Base-by-base conservation (phyloP, 2,888 invertebrate species). In the Panopea generosa region DNA sequence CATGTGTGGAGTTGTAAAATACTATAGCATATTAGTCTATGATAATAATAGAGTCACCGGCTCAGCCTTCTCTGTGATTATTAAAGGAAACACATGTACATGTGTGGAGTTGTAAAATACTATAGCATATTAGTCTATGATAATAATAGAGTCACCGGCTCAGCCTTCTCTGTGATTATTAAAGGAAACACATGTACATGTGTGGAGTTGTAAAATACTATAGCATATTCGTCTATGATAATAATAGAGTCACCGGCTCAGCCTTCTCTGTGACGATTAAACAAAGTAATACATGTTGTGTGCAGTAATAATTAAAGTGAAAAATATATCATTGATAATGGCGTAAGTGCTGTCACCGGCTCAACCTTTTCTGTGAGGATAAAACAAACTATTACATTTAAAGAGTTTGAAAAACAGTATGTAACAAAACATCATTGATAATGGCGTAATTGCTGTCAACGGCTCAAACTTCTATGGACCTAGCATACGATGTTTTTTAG, bases 231-330 rank as follows among this genome's bases (percentile, higher is more conserved):
- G 38, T 43, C 2, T 22, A 66, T 6, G 76, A 76, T 55, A 52
- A 73, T 4, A n/a, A 40, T 6, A 52, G 53, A 16, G 79, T 65
- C 1, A 66, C 47, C 16, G 76, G 70, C 0, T 55, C 66, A 22
- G 70, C 69, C 16, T 80, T 73, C 53, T 45, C 45, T 27, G 50
- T 66, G n/a, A 33, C 76, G 16, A 55, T 80, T n/a, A 76, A 70
- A 76, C 53, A 69, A 70, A 76, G 80, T 80, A 53, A 47, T 1
- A 49, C 26, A 22, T 33, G 22, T 16, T n/a, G 38, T 6, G 18
- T 27, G 14, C 52, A 52, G 52, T 20, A 2, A 52, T n/a, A n/a
- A 16, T 2, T 2, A 50, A 9, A 9, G 14, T 9, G 14, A 49
- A 3, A 55, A 50, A 11, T 38, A 24, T 9, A 27, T 43, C 2